These are phyloP conservation scores for Indicator maculatus DNA, from an alignment of 2,113 vertebrate species.

Conservation along the genomic window DNA sequence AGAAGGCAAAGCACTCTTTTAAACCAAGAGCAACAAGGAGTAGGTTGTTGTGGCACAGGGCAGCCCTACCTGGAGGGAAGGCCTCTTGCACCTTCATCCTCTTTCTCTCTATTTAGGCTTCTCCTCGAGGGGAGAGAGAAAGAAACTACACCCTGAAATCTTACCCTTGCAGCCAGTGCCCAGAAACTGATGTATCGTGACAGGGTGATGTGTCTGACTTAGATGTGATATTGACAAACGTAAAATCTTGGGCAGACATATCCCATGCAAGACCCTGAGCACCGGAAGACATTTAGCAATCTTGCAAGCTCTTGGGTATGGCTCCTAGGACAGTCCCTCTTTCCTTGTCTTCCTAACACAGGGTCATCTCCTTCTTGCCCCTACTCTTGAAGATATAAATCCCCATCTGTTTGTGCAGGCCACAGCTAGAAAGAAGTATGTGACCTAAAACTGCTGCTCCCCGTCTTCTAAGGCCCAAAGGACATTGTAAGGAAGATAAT, in stretches of 20 bases:
- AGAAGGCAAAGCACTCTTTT: not conserved
- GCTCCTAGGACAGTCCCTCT: not conserved
- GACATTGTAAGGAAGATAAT: not conserved
- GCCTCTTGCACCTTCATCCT: no score
- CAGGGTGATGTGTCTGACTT: not conserved
- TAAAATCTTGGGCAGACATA: not conserved
- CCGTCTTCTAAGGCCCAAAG: not conserved
- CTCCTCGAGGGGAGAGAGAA: not conserved
- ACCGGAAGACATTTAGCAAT: not conserved
- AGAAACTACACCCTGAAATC: not conserved
- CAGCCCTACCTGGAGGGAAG: no score
- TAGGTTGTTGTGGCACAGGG: not conserved
- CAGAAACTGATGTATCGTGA: not conserved
- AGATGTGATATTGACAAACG: not conserved
- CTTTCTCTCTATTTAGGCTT: no score
- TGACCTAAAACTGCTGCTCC: not conserved
- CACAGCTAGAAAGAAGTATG: not conserved
- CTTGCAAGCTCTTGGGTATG: not conserved
- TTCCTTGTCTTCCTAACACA: not conserved
- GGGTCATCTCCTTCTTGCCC: not conserved
- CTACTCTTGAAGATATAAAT: not conserved
- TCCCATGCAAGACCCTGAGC: not conserved
- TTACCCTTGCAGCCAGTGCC: not conserved
- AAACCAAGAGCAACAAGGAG: not conserved
- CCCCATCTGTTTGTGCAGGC: accelerated